A percentile compares a stretch with the other conserved stretches of the same genome.
Conservation (phyloP, 2,113 vertebrate genomes). For the Columba janthina region DNA sequence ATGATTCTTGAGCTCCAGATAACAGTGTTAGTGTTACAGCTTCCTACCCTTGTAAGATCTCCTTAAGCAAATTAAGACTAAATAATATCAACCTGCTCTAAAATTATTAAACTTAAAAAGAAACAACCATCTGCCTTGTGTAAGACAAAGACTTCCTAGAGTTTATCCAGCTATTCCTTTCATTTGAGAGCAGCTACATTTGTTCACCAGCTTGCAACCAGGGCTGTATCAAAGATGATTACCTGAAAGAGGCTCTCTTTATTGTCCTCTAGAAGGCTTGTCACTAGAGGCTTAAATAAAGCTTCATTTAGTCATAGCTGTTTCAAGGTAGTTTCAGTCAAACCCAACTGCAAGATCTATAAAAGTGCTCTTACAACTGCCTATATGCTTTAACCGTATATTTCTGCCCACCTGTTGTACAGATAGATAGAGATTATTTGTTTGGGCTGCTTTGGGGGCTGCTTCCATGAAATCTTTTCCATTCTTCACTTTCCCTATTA, state of each 20-base stretch:
- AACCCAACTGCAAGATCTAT: background rate
- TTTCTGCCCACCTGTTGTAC: background rate
- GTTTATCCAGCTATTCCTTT: background rate
- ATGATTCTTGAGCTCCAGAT: background rate
- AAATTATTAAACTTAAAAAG: slow-evolving; percentile 37
- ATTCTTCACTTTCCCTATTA: background rate
- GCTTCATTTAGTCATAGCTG: background rate
- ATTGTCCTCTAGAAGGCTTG: background rate
- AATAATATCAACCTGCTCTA: background rate
- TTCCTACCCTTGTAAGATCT: background rate
- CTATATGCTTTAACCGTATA: background rate
- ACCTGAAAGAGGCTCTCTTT: background rate
- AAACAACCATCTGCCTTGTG: background rate
- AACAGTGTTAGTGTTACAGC: background rate
- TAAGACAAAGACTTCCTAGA: background rate
- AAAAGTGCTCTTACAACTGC: background rate
- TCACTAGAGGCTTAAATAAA: slow-evolving; percentile 13
- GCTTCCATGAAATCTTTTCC: background rate
- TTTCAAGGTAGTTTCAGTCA: background rate
- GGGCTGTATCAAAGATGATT: background rate
- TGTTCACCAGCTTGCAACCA: background rate
- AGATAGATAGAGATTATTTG: background rate
- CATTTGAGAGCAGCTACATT: background rate
- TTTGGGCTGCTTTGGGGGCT: background rate
- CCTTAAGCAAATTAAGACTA: background rate